Evolutionary conservation across 2,797 vertebrate genomes (phyloP).

Genomic region (Sebastes taczanowskii): DNA sequence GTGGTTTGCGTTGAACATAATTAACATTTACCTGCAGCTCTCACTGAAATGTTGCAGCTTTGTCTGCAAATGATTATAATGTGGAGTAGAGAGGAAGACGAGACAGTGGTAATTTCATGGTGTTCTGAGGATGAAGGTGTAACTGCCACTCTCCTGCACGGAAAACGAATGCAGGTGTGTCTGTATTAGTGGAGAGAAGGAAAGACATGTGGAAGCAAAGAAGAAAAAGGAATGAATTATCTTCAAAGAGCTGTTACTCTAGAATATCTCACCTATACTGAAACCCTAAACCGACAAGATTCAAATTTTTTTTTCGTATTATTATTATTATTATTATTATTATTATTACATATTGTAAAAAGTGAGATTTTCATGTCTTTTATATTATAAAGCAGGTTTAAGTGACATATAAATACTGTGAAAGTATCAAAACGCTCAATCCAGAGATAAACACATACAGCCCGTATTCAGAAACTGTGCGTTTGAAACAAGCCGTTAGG

Average conservation of each 20-base stretch:
- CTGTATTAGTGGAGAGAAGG: neutral
- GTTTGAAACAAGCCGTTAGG: no score
- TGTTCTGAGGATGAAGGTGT: neutral
- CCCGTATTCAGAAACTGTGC: no score
- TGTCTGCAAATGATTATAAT: neutral
- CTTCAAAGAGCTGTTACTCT: neutral
- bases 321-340: no score
- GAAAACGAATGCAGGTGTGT: neutral
- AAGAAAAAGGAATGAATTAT: neutral
- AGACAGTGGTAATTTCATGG: slow-evolving; percentile 1
- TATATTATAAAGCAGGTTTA: no score
- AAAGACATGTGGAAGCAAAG: neutral
- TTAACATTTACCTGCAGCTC: neutral
- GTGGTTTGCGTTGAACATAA: neutral
- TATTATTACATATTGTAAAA: no score
- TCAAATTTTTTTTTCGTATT: no score
- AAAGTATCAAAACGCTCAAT: no score
- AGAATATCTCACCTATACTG: neutral
- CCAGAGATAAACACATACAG: no score
- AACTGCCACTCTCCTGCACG: neutral
- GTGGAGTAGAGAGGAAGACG: neutral
- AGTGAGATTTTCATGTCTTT: no score
- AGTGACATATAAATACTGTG: no score
- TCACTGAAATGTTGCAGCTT: neutral
- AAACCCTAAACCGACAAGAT: no score